A percentile compares a stretch with the other conserved stretches of the same genome.
phyloP scores from a whole-genome alignment of 2,888 invertebrate species.

The Encarsia formosa region DNA sequence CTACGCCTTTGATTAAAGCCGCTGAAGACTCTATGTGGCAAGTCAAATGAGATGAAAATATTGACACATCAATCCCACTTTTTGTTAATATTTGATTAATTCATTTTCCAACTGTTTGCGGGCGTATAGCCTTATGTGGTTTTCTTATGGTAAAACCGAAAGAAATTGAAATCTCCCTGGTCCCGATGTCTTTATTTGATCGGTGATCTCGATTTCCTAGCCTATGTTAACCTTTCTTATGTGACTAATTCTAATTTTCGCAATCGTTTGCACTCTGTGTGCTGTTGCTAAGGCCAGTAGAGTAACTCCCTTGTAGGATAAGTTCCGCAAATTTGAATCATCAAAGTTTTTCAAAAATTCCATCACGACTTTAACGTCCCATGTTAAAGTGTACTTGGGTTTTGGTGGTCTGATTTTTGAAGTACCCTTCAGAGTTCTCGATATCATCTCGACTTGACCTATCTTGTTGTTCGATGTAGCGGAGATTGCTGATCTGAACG shows the following conservation, averaged over 20 bases:
- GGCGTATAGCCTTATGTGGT: constrained; percentile 6
- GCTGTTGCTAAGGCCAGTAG: constrained; percentile 23
- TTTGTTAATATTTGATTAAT: constrained; percentile 12
- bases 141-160: constrained; percentile 15
- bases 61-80: constrained; percentile 19
- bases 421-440: constrained; percentile 22
- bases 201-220: constrained; percentile 21
- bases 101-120: constrained; percentile 22
- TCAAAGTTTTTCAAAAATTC: constrained; percentile 13
- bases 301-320: constrained; percentile 17
- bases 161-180: constrained; percentile 12
- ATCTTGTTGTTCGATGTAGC: constrained; percentile 8
- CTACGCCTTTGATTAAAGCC: constrained; percentile 8
- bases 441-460: constrained; percentile 9
- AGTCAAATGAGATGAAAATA: constrained; percentile 24
- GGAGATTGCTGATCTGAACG: constrained; percentile 16
- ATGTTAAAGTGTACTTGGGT: constrained; percentile 21
- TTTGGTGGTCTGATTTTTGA: constrained; percentile 17
- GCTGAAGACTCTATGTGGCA: constrained; percentile 19
- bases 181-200: constrained; percentile 26
- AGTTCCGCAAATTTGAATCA: no score
- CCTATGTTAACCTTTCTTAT: constrained; percentile 5
- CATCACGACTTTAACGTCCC: constrained; percentile 23
- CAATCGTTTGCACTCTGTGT: constrained; percentile 25
- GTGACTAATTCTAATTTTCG: constrained; percentile 21